These are phyloP conservation scores for Dugesia japonica DNA, from an alignment of 2,888 invertebrate genomes.

Conservation along the genomic window DNA sequence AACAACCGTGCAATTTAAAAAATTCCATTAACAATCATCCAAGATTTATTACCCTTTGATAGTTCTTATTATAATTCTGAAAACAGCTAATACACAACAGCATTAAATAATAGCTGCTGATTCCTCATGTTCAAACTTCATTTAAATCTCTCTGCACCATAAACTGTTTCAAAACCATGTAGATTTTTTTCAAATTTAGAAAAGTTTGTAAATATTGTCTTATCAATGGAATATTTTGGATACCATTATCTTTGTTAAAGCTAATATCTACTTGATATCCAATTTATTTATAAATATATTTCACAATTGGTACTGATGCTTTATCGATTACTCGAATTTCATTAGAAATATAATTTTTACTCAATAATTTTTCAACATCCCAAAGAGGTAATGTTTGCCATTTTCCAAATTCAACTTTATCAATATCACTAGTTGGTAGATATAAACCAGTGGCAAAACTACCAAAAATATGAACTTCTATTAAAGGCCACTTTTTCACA, in stretches of 20 bases:
- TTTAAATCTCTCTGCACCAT: constrained; percentile 88
- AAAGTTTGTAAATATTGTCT: constrained; percentile 65
- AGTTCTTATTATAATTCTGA: neutral
- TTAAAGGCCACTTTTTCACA: constrained; percentile 21
- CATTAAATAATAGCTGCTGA: constrained; percentile 91
- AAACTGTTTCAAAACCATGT: constrained; percentile 93
- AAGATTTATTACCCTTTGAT: neutral
- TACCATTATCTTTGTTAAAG: constrained; percentile 93
- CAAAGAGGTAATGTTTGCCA: constrained; percentile 78
- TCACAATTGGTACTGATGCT: constrained; percentile 68
- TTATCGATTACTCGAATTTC: constrained; percentile 35
- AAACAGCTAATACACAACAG: constrained; percentile 86
- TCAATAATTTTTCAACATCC: constrained; percentile 73
- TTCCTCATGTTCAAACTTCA: constrained; percentile 97
- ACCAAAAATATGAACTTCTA: constrained; percentile 53
- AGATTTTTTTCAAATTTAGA: constrained; percentile 76
- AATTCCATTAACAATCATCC: neutral
- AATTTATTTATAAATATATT: constrained; percentile 69
- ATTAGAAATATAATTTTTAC: constrained; percentile 67
- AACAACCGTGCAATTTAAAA: neutral
- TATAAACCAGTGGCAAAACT: constrained; percentile 91
- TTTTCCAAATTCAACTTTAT: constrained; percentile 60
- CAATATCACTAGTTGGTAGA: constrained; percentile 74
- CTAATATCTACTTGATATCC: constrained; percentile 89
- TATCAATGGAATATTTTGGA: constrained; percentile 84